Conservation (phyloP, 2,113 vertebrate genomes). For the Solea senegalensis region DNA sequence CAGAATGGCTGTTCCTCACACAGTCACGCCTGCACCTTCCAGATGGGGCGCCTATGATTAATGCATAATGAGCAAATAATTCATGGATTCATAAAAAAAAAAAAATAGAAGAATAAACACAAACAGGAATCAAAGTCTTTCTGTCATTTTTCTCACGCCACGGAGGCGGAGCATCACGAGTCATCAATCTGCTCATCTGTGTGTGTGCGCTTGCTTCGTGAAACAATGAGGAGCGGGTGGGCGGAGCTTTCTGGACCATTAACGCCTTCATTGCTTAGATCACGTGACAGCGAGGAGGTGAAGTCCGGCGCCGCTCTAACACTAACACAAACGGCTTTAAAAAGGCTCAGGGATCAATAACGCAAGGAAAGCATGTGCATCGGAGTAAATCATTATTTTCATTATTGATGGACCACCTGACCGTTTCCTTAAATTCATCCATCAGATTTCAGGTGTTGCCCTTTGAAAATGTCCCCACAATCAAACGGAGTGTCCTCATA, state of each 20-base stretch:
- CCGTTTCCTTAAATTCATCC: not conserved
- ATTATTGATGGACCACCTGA: not conserved
- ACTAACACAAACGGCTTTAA: not conserved
- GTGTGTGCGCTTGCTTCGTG: constrained; percentile 49
- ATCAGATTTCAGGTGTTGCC: no score
- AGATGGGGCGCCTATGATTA: constrained; percentile 90
- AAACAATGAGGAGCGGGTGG: constrained; percentile 34
- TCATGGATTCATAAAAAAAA: constrained; percentile 93
- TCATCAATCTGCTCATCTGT: constrained; percentile 55
- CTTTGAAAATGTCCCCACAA: no score
- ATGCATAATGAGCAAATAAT: constrained; percentile 99
- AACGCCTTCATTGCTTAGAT: constrained; percentile 25
- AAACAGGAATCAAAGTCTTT: constrained; percentile 63
- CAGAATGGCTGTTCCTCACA: constrained; percentile 95
- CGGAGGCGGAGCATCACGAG: constrained; percentile 19
- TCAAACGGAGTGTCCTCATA: no score
- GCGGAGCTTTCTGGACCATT: constrained; percentile 23
- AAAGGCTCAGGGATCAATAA: not conserved
- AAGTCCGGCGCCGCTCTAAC: not conserved
- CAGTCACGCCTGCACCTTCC: constrained; percentile 84
- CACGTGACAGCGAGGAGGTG: constrained; percentile 11
- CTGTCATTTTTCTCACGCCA: constrained; percentile 45
- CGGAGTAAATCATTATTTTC: not conserved
- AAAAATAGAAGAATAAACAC: constrained; percentile 81
- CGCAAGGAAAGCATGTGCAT: not conserved